Base-by-base conservation (phyloP, 1,140 invertebrate species). In the Trichogramma pretiosum region DNA sequence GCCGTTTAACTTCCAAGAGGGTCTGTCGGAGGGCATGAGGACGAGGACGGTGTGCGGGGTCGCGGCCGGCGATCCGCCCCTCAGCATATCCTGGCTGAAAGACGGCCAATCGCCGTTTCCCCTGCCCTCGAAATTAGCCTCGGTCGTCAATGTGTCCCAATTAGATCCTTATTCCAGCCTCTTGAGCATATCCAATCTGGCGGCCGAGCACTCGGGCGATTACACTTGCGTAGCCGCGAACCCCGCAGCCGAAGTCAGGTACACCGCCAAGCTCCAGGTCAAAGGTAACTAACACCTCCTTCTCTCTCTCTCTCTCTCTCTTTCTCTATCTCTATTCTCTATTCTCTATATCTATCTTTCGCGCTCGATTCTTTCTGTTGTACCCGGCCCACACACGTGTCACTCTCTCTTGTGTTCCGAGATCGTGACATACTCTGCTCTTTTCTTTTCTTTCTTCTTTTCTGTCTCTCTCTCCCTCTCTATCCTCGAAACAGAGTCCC, bases 11-110 rank as follows among this genome's bases (percentile, higher is more conserved):
- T 86, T 86, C 74, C 83, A 84, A 77, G 80, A 85, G 67, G 83
- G 82, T 62, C 79, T 89, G 60, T 79, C 81, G 62, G 85, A 89
- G 76, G 87, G 85, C 64, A 85, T 88, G 77, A 79, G 87, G 64
- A 87, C 87, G 38, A 80, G 85, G 58, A 81, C 87, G 60, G 83
- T 89, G 56, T 92, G 88, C 74, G 84, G 85, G 56, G 85, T 90
- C 56, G 85, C 84, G 67, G 80, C 82, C 59, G 85, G 85, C 54
- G 85, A 87, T 70, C 77, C 81, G 52, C 85, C 85, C 32, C 66
- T 88, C 22, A 77, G 77, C 55, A 81, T 88, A 63, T 76, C 77
- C 64, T 88, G 85, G 84, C 78, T 85, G 42, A 87, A 87, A 77
- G 83, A 87, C 64, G 82, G 79, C 59, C 75, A 77, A 56, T 64